Base-by-base conservation (phyloP, 2,797 vertebrate species). In the Peromyscus nudipes region DNA sequence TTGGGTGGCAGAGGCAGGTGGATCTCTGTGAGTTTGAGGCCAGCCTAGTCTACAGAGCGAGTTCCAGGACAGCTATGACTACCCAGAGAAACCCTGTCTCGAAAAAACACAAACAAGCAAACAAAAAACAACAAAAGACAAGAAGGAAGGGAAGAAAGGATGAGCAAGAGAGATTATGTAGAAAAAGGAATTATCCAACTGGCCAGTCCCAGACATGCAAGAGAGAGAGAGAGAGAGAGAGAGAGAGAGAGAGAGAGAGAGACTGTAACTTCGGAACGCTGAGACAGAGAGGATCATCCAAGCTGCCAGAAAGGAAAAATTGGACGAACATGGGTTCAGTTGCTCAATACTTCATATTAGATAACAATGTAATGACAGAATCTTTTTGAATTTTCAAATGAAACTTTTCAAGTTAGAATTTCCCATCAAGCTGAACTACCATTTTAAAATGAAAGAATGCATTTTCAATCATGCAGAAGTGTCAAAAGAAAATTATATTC, bases 351-450 rank as follows among this genome's bases (percentile, higher is more conserved):
- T 52, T 9, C 52, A 86, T 86, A 25, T 46, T 89, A 86, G 4
- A 40, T 31, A 64, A 77, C 46, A 52, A 25, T 67, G 12, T 29
- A 52, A 29, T 52, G 9, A 19, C 43, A 69, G 73, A 86, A 94
- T 82, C 19, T 71, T 92, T 89, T 82, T 21, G 60, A 93, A 89
- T 77, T 73, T 55, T 60, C 57, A 37, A 83, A 84, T 49, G 40
- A 80, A 94, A 86, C 31, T 64, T 85, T 92, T 94, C 76, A 89
- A 96, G 52, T 76, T 86, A 89, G 23, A 95, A 73, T 93, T 95
- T 21, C 88, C 71, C 73, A 92, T n/a, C 55, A 69, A 94, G 29
- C 13, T n/a, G 81, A 57, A 85, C n/a, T 81, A 84, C 3, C 40
- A 87, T 76, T 86, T 87, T 80, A n/a, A n/a, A 76, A 85, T 73